phyloP scores from a whole-genome alignment of 2,888 invertebrate species.

The Metalampra italica region DNA sequence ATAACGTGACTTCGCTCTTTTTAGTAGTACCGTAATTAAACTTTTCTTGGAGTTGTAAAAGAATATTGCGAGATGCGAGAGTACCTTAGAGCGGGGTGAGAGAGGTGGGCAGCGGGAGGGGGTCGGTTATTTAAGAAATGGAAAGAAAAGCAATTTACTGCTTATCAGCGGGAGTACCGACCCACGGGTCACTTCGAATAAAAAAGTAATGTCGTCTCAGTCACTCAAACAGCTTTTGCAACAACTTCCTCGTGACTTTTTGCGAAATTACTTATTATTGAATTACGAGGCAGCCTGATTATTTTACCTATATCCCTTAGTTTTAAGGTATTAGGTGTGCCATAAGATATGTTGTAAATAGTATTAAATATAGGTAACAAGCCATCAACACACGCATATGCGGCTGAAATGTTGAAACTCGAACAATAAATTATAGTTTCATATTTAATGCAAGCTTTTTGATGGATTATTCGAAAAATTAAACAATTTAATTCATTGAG shows the following conservation, averaged over 20 bases:
- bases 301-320: too few relatives aligned
- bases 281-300: not conserved
- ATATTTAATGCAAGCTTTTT: too few relatives aligned
- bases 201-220: conserved; percentile 45
- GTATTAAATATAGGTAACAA: too few relatives aligned
- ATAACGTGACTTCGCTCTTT: conserved; percentile 69
- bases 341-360: too few relatives aligned
- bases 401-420: too few relatives aligned
- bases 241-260: conserved; percentile 15
- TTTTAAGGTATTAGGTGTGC: too few relatives aligned
- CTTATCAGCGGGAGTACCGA: conserved; percentile 62
- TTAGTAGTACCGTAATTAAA: conserved; percentile 69
- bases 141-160: conserved; percentile 75
- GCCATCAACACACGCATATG: too few relatives aligned
- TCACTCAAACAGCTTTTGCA: conserved; percentile 33
- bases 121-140: conserved; percentile 66
- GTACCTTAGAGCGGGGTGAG: conserved; percentile 35
- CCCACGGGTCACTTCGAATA: conserved; percentile 55
- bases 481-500: too few relatives aligned
- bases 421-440: too few relatives aligned
- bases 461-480: too few relatives aligned
- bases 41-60: conserved; percentile 62
- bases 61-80: conserved; percentile 59
- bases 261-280: not conserved
- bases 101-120: conserved; percentile 27